Evolutionary conservation across 2,888 invertebrate genomes (phyloP).

Genomic region (Lasioglossum zephyrum): DNA sequence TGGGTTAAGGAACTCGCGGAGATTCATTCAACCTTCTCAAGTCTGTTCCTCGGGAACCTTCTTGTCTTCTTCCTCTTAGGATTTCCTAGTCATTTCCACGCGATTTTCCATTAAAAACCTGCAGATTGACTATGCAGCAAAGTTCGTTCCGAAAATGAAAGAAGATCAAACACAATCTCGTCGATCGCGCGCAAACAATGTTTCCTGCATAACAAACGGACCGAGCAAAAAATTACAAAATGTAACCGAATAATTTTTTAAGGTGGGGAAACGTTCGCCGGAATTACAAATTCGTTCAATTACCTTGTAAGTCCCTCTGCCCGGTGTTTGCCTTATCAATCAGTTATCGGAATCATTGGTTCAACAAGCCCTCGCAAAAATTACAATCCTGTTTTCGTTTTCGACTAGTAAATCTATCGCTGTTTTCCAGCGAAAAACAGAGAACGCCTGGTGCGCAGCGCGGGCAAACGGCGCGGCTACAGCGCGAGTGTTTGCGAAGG

Average conservation of each 20-base stretch:
- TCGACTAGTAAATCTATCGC: not conserved
- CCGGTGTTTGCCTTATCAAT: not conserved
- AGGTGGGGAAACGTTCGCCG: not conserved
- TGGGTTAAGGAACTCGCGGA: conserved; percentile 52
- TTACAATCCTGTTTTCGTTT: conserved; percentile 5
- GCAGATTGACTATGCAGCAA: not conserved
- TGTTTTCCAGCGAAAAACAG: not conserved
- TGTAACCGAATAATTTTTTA: conserved; percentile 6
- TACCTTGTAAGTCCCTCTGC: not conserved
- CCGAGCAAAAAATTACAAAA: conserved; percentile 4
- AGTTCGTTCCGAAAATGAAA: not conserved
- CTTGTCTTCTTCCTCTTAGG: not conserved
- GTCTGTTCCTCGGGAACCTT: not conserved
- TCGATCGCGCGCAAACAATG: not conserved
- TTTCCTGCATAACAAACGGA: not conserved
- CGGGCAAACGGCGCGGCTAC: not conserved
- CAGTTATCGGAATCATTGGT: conserved; percentile 4
- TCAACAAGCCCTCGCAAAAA: not conserved
- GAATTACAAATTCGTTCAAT: conserved; percentile 15
- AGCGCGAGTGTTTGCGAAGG: not conserved
- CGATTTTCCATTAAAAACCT: not conserved
- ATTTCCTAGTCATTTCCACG: not conserved
- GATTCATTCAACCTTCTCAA: conserved; percentile 52
- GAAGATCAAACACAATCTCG: not conserved
- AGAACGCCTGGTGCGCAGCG: not conserved